phyloP scores from a whole-genome alignment of 2,888 invertebrate genomes.

The Dryobota labecula region DNA sequence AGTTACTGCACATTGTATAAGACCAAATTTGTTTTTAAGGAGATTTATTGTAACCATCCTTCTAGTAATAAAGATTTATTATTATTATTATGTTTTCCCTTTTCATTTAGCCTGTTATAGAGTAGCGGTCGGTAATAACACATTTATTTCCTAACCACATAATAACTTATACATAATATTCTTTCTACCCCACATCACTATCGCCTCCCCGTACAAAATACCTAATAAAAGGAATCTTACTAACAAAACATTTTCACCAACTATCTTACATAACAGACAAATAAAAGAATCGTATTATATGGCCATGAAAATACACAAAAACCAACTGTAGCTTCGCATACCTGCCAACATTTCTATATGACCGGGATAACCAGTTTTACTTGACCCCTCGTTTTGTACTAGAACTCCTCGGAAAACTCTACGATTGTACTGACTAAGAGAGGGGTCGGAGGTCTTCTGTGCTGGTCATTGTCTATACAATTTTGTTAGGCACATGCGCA shows the following conservation, averaged over 20 bases:
- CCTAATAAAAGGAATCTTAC: constrained; percentile 13
- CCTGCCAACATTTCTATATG: constrained; percentile 68
- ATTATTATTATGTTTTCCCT: no score
- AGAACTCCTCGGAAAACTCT: constrained; percentile 40
- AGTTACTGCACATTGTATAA: no score
- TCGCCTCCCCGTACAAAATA: constrained; percentile 1
- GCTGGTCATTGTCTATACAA: constrained; percentile 72
- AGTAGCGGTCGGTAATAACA: no score
- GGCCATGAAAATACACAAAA: constrained; percentile 72
- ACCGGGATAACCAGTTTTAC: constrained; percentile 65
- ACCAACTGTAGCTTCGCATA: constrained; percentile 86
- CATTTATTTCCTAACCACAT: not conserved
- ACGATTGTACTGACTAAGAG: constrained; percentile 15
- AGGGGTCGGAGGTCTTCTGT: constrained; percentile 69
- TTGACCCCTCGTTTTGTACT: constrained; percentile 61
- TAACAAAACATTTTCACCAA: constrained; percentile 43
- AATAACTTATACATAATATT: not conserved
- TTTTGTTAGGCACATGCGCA: constrained; percentile 83
- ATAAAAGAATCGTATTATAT: constrained; percentile 57
- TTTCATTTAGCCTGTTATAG: no score
- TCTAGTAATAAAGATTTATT: no score
- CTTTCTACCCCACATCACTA: not conserved
- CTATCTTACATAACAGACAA: constrained; percentile 44
- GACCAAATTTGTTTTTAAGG: no score
- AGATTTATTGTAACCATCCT: no score